Evolutionary conservation across 2,888 invertebrate species (phyloP).

Genomic region (Tetramorium bicarinatum): DNA sequence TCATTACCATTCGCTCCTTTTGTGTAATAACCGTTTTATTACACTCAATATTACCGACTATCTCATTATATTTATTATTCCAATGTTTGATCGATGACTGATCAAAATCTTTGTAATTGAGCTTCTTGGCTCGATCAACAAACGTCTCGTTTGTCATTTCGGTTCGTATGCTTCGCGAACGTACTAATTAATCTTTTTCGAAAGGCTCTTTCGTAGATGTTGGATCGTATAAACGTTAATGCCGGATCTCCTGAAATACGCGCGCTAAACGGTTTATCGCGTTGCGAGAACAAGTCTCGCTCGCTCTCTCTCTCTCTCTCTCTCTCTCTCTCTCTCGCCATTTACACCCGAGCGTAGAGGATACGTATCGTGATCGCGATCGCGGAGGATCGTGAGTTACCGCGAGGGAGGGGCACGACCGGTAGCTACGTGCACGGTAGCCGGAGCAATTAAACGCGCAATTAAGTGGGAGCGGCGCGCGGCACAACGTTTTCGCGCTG

Average conservation of each 20-base stretch:
- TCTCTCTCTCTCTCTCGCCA: slow-evolving; percentile 7
- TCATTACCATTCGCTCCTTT: not conserved
- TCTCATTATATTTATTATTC: slow-evolving; percentile 20
- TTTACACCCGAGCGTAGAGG: slow-evolving; percentile 40
- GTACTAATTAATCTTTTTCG: slow-evolving; percentile 30
- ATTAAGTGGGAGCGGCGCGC: slow-evolving; percentile 36
- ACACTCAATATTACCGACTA: slow-evolving; percentile 4
- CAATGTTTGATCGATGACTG: slow-evolving; percentile 6
- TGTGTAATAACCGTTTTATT: not conserved
- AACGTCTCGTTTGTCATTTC: slow-evolving; percentile 25
- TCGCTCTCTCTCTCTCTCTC: slow-evolving; percentile 20
- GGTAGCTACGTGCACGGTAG: slow-evolving; percentile 51
- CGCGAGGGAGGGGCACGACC: slow-evolving; percentile 39
- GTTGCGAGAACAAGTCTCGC: slow-evolving; percentile 25
- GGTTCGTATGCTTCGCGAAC: not conserved
- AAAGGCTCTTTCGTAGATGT: not conserved
- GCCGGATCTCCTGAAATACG: slow-evolving; percentile 21
- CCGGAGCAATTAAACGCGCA: slow-evolving; percentile 51
- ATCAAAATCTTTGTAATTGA: slow-evolving; percentile 29
- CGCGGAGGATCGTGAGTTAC: slow-evolving; percentile 49
- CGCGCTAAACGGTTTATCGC: slow-evolving; percentile 38
- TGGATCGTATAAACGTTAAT: not conserved
- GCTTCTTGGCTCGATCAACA: not conserved
- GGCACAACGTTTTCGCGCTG: not conserved
- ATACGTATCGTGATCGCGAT: slow-evolving; percentile 48